These are phyloP conservation scores for Aurelia coerulea DNA, from an alignment of 30 jellyfish, hydroid and myxozoan species.

Conservation along the genomic window DNA sequence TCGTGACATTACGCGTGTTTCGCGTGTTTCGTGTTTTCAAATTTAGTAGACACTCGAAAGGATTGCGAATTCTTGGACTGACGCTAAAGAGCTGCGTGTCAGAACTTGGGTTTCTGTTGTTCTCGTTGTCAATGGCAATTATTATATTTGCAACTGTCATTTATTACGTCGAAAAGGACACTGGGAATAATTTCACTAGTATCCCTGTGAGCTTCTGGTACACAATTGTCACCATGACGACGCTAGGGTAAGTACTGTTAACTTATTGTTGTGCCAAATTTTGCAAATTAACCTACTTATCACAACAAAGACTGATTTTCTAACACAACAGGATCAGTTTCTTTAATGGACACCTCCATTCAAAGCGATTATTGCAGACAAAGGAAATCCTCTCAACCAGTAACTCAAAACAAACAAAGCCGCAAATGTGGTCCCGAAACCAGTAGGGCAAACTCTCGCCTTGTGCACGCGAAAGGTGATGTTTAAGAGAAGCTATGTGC, in stretches of 20 bases:
- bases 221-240: constrained; percentile 96
- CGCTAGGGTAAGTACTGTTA: constrained; percentile 82
- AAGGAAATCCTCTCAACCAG: too few species aligned
- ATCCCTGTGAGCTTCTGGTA: constrained; percentile 96
- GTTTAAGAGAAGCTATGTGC: too few species aligned
- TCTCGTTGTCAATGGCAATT: constrained; percentile 93
- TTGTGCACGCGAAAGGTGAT: too few species aligned
- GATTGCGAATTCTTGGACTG: constrained; percentile 91
- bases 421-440: too few species aligned
- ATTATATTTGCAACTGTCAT: constrained; percentile 90
- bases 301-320: too few species aligned
- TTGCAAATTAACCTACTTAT: too few species aligned
- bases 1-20: constrained; percentile 90
- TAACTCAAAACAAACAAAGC: too few species aligned
- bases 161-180: constrained; percentile 88
- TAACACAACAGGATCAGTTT: too few species aligned
- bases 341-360: too few species aligned
- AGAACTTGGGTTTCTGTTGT: constrained; percentile 91
- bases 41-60: constrained; percentile 95
- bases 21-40: constrained; percentile 97
- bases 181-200: constrained; percentile 71
- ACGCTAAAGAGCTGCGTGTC: constrained; percentile 91
- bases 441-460: too few species aligned
- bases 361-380: too few species aligned
- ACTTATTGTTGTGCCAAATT: too few species aligned